Conservation (phyloP, 2,797 vertebrate genomes). For the Anabas testudineus region DNA sequence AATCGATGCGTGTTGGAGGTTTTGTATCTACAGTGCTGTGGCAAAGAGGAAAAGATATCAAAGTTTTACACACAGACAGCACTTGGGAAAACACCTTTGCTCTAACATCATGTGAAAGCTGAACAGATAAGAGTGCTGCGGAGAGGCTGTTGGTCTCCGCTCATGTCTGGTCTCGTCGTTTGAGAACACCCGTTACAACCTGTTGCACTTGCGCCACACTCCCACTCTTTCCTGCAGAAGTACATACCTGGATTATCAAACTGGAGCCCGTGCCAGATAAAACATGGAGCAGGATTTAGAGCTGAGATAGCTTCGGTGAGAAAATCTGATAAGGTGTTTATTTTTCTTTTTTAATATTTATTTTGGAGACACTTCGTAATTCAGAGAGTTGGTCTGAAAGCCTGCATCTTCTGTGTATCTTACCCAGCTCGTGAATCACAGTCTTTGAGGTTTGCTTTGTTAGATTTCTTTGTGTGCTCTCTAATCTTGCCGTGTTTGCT, state of each 20-base stretch:
- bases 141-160: conserved; percentile 4
- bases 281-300: conserved; percentile 5
- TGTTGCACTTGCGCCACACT: conserved; percentile 62
- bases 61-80: too few relatives aligned
- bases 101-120: too few relatives aligned
- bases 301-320: background rate
- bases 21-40: too few relatives aligned
- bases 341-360: too few relatives aligned
- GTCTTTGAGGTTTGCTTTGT: background rate
- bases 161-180: conserved; percentile 72
- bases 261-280: background rate
- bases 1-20: too few relatives aligned
- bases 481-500: background rate
- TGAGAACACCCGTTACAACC: conserved; percentile 71
- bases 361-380: background rate
- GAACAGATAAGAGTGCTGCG: too few relatives aligned
- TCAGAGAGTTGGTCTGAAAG: too few relatives aligned
- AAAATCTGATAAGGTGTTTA: background rate
- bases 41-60: too few relatives aligned
- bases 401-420: too few relatives aligned
- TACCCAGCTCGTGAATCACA: too few relatives aligned
- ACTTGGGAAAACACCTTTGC: too few relatives aligned
- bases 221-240: conserved; percentile 28
- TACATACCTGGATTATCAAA: conserved; percentile 10
- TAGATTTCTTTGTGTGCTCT: background rate